Evolutionary conservation across 2,888 invertebrate genomes (phyloP).

Genomic region (Clivina fossor): DNA sequence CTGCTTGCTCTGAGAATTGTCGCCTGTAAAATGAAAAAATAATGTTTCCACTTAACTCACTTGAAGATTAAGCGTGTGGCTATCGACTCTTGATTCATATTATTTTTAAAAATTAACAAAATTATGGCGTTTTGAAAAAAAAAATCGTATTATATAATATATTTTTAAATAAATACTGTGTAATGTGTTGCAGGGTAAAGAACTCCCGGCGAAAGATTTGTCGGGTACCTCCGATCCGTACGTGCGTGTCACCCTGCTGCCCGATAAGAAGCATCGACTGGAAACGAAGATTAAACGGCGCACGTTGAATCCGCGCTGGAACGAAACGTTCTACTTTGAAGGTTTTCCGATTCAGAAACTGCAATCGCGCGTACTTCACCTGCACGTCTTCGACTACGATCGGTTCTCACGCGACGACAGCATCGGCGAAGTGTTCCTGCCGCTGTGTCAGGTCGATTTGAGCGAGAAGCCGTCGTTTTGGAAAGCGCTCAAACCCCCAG

Average conservation of each 20-base stretch:
- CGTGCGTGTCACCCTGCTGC: constrained; percentile 83
- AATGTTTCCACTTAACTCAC: no score
- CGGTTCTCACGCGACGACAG: constrained; percentile 92
- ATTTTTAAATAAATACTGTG: no score
- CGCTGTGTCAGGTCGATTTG: constrained; percentile 88
- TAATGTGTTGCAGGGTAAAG: constrained; percentile 85
- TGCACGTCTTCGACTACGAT: constrained; percentile 94
- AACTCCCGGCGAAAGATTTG: constrained; percentile 89
- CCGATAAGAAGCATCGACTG: constrained; percentile 88
- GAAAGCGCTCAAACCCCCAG: constrained; percentile 89
- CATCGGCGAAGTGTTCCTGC: constrained; percentile 90
- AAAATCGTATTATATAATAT: no score
- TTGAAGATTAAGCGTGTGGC: constrained; percentile 12
- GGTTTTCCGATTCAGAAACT: constrained; percentile 92
- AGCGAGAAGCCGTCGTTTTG: constrained; percentile 93
- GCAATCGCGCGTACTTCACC: constrained; percentile 86
- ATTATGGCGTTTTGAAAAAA: no score
- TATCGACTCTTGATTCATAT: no score
- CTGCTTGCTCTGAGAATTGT: no score
- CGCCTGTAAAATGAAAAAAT: no score
- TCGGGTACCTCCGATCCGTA: constrained; percentile 93
- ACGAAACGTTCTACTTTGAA: constrained; percentile 93
- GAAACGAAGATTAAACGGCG: constrained; percentile 91
- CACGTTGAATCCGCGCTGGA: constrained; percentile 90
- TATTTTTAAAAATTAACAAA: no score